phyloP scores from a whole-genome alignment of 1,140 invertebrate genomes.

The Eriocheir sinensis region DNA sequence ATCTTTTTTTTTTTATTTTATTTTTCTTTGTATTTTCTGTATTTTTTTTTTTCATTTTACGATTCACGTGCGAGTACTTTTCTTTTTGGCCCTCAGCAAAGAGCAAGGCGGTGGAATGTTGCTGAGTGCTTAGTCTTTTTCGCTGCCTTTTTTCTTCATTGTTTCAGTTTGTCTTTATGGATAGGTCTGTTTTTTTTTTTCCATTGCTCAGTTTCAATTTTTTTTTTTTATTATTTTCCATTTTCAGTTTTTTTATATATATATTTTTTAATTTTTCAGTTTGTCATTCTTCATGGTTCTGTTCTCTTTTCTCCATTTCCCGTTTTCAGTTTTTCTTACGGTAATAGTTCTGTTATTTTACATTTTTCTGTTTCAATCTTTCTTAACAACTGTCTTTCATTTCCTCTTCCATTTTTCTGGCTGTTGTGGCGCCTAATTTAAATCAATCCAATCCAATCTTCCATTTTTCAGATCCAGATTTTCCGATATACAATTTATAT shows the following conservation, averaged over 20 bases:
- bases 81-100: not conserved
- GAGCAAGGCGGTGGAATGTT: not conserved
- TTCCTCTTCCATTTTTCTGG: not conserved
- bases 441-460: not conserved
- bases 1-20: not conserved
- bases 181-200: not conserved
- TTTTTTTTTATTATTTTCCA: not conserved
- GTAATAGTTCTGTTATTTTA: not conserved
- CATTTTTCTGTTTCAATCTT: not conserved
- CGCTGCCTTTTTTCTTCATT: not conserved
- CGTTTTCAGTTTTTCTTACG: not conserved
- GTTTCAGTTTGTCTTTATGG: not conserved
- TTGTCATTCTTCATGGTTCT: too few species aligned
- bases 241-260: not conserved
- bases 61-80: too few species aligned
- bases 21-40: not conserved
- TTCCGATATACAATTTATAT: not conserved
- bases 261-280: not conserved
- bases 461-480: not conserved
- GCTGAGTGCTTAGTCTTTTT: not conserved
- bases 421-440: too few species aligned
- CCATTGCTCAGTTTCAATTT: not conserved
- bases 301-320: not conserved
- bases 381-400: not conserved
- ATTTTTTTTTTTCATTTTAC: not conserved